Evolutionary conservation across 1,140 invertebrate genomes (phyloP).

Genomic region (Temnothorax nylanderi): DNA sequence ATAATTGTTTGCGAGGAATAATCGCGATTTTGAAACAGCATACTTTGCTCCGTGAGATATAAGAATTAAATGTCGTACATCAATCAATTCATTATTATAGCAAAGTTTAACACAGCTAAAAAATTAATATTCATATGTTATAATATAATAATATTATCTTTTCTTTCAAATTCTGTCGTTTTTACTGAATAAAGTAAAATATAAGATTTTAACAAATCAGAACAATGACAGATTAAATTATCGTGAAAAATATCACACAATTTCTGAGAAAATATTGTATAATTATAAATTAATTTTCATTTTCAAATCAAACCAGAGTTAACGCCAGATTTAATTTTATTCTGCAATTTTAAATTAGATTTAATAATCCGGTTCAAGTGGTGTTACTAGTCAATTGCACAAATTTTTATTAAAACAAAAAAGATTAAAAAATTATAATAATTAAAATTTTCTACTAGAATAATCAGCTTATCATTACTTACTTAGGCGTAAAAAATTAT

Average conservation of each 20-base stretch:
- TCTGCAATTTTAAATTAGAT: background rate
- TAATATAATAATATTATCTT: background rate
- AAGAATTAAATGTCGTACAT: background rate
- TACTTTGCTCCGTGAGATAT: background rate
- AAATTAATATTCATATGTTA: background rate
- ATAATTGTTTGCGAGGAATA: background rate
- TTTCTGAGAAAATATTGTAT: background rate
- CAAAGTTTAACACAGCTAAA: background rate
- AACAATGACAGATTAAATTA: background rate
- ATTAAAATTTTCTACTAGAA: background rate
- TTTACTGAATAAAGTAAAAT: background rate
- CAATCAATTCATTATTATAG: background rate
- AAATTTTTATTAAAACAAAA: background rate
- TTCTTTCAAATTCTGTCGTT: background rate
- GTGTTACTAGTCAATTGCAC: background rate
- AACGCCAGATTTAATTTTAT: background rate
- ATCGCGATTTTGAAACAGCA: background rate
- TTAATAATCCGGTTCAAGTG: background rate
- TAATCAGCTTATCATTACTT: background rate
- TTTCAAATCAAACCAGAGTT: background rate
- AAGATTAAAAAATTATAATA: background rate
- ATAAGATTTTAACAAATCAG: background rate
- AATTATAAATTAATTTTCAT: background rate
- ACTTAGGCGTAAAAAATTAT: background rate
- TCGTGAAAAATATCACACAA: background rate